Percentiles rank a stretch among this genome's conserved stretches.
Evolutionary conservation across 2,888 invertebrate species (phyloP).

Genomic region (Caenorhabditis panamensis): DNA sequence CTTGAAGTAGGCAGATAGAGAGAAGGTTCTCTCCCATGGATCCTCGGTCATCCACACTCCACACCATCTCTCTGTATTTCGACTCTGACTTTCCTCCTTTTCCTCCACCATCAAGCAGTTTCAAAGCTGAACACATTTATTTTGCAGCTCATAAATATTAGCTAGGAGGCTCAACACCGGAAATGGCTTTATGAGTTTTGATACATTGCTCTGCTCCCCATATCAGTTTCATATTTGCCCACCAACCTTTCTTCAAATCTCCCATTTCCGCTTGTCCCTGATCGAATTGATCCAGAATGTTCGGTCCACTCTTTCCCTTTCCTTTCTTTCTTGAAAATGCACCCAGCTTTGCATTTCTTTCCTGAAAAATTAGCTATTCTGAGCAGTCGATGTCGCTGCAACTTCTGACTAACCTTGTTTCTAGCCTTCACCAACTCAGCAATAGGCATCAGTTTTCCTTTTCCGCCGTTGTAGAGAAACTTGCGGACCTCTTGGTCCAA

Average conservation of each 20-base stretch:
- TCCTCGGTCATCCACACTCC: slow-evolving; percentile 73
- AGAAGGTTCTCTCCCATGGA: slow-evolving; percentile 91
- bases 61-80: slow-evolving; percentile 84
- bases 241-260: slow-evolving; percentile 76
- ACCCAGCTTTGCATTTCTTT: slow-evolving; percentile 83
- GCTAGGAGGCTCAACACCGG: neutral
- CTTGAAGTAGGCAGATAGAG: slow-evolving; percentile 86
- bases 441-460: slow-evolving; percentile 91
- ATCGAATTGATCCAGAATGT: slow-evolving; percentile 74
- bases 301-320: slow-evolving; percentile 76
- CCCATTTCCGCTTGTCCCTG: slow-evolving; percentile 72
- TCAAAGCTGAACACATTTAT: slow-evolving; percentile 71
- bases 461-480: slow-evolving; percentile 93
- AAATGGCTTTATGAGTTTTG: neutral
- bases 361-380: no score
- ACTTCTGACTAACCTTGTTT: slow-evolving; percentile 86
- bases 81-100: slow-evolving; percentile 81
- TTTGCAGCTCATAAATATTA: neutral
- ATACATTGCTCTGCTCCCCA: neutral
- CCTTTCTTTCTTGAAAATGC: slow-evolving; percentile 74
- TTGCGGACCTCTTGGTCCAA: slow-evolving; percentile 86
- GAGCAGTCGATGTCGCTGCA: no score
- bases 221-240: neutral
- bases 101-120: slow-evolving; percentile 78
- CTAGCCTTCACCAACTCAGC: slow-evolving; percentile 90